Percentiles rank a stretch among this genome's conserved stretches.
Evolutionary conservation across 2,888 invertebrate genomes (phyloP).

Genomic region (Ochropleura leucogaster): DNA sequence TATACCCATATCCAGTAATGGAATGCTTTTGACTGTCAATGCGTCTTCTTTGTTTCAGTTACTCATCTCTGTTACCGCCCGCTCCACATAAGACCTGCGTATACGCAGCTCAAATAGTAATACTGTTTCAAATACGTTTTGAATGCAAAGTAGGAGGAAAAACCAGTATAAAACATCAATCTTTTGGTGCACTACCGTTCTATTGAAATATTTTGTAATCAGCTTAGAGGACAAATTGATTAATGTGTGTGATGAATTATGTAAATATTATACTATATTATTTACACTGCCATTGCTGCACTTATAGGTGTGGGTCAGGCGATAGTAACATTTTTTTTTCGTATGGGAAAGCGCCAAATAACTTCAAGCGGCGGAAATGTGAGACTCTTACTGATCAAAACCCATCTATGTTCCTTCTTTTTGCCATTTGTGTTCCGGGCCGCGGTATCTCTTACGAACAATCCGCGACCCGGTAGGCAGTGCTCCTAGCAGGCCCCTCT

Average conservation of each 20-base stretch:
- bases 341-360: too few species aligned
- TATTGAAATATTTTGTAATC: constrained; percentile 49
- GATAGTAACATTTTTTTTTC: too few species aligned
- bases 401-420: too few species aligned
- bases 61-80: constrained; percentile 15
- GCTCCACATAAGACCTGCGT: constrained; percentile 46
- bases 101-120: constrained; percentile 55
- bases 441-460: too few species aligned
- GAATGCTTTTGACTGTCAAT: constrained; percentile 12
- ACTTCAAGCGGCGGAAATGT: too few species aligned
- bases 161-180: constrained; percentile 35
- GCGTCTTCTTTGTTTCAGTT: constrained; percentile 16
- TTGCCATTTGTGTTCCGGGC: too few species aligned
- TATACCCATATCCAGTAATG: not conserved
- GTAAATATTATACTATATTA: constrained; percentile 5
- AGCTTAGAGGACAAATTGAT: constrained; percentile 28
- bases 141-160: constrained; percentile 54
- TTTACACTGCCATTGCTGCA: constrained; percentile 4
- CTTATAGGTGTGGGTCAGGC: not conserved
- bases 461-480: too few species aligned
- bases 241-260: constrained; percentile 14
- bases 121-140: constrained; percentile 11
- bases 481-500: too few species aligned
- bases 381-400: too few species aligned
- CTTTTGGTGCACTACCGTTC: constrained; percentile 19